phyloP scores from a whole-genome alignment of 2,113 vertebrate species.

The Psephotus haematonotus region DNA sequence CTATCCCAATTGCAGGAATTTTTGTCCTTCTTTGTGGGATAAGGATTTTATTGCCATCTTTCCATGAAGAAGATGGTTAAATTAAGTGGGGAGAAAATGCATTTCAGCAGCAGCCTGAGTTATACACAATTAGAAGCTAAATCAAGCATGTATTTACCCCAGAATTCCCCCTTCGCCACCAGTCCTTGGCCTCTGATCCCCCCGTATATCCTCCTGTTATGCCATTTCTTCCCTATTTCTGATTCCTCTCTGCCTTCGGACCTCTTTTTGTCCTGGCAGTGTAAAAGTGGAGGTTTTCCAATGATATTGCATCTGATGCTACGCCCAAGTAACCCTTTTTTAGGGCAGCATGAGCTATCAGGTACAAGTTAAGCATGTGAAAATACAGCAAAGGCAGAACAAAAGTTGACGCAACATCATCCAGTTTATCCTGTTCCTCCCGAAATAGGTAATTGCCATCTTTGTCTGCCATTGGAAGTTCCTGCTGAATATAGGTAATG shows the following conservation, averaged over 20 bases:
- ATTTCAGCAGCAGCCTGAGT: not conserved
- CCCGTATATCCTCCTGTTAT: not conserved
- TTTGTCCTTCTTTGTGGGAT: not conserved
- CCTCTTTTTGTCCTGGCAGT: not conserved
- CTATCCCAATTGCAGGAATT: not conserved
- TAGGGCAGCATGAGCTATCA: not conserved
- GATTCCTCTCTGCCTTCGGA: not conserved
- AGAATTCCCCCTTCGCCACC: not conserved
- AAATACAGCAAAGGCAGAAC: not conserved
- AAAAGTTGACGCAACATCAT: not conserved
- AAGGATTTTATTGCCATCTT: not conserved
- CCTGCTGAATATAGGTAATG: not conserved
- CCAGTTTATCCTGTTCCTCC: not conserved
- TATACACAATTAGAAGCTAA: not conserved
- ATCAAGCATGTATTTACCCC: not conserved
- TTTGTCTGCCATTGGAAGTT: not conserved
- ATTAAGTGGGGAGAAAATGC: not conserved
- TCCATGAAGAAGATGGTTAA: not conserved
- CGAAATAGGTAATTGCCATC: not conserved
- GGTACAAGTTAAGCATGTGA: not conserved
- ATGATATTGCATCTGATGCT: not conserved
- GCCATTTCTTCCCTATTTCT: not conserved
- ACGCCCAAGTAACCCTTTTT: not conserved
- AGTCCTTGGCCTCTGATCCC: not conserved
- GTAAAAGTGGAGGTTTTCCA: not conserved